Conservation (phyloP, 2,797 vertebrate genomes). For the Podargus strigoides region DNA sequence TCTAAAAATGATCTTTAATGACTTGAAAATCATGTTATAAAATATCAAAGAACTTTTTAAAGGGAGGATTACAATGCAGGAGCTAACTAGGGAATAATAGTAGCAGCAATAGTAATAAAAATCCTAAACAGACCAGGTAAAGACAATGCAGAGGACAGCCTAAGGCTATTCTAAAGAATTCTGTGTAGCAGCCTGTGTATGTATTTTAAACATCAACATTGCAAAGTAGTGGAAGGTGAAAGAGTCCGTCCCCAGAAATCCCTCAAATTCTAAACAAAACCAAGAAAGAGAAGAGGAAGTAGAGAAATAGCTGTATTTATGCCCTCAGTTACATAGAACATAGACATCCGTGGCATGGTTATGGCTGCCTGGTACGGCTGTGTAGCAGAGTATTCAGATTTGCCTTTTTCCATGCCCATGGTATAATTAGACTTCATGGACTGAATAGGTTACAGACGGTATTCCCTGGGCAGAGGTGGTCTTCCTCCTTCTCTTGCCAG, state of each 20-base stretch:
- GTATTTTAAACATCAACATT: neutral
- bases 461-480: neutral
- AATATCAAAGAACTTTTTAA: neutral
- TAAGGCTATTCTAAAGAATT: neutral
- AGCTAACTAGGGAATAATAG: neutral
- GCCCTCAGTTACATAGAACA: neutral
- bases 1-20: neutral
- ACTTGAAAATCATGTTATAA: neutral
- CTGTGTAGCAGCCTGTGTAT: neutral
- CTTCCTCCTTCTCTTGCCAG: neutral
- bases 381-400: neutral
- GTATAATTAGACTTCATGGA: neutral
- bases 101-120: neutral
- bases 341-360: fast-evolving
- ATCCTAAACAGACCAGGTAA: neutral
- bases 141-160: neutral
- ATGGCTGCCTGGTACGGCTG: neutral
- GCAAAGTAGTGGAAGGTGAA: neutral
- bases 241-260: neutral
- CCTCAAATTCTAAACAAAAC: neutral
- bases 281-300: neutral
- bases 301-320: neutral
- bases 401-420: neutral
- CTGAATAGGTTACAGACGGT: neutral
- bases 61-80: neutral